These are phyloP conservation scores for Lagenorhynchus albirostris DNA, from an alignment of 2,113 vertebrate genomes.

Conservation along the genomic window DNA sequence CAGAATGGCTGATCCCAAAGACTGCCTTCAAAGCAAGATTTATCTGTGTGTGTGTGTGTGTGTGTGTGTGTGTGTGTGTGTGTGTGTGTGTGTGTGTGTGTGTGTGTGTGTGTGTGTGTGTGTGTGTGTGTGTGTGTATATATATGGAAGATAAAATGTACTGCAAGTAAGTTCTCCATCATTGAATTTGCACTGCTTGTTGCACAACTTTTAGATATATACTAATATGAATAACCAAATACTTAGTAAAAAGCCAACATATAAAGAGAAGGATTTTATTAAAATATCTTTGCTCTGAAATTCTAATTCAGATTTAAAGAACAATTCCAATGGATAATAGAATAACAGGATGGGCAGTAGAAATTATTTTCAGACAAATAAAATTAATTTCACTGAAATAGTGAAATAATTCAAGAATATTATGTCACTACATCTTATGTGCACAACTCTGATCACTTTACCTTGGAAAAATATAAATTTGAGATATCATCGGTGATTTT, in stretches of 20 bases:
- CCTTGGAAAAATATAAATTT: neutral
- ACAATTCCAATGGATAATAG: neutral
- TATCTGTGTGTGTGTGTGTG: neutral
- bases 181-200: neutral
- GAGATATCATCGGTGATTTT: neutral
- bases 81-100: neutral
- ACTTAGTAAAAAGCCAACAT: neutral
- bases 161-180: neutral
- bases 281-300: neutral
- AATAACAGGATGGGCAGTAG: neutral
- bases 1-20: neutral
- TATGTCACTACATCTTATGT: neutral
- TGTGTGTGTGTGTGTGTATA: too few species aligned
- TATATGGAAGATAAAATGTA: neutral
- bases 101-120: neutral
- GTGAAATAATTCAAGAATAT: conserved; percentile 21
- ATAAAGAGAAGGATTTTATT: neutral
- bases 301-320: conserved; percentile 21
- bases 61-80: too few species aligned
- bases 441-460: neutral
- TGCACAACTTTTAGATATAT: neutral
- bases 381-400: conserved; percentile 9
- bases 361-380: conserved; percentile 39
- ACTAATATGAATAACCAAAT: conserved; percentile 11
- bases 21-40: neutral